Base-by-base conservation (phyloP, 2,797 vertebrate genomes). In the Melanotaenia nigrans region DNA sequence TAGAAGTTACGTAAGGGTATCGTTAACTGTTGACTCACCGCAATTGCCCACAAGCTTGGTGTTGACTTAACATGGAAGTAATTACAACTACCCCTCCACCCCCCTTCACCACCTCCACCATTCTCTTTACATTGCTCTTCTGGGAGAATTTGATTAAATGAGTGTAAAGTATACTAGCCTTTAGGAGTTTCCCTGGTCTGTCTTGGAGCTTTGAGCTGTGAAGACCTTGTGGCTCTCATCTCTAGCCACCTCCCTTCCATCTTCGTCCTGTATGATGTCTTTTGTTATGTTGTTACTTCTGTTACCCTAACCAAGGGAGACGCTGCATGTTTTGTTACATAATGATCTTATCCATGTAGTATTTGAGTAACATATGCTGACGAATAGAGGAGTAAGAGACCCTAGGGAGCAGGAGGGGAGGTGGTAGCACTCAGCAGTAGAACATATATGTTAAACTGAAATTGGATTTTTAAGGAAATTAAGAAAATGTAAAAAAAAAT, bases 51-150 rank as follows among this genome's bases (percentile, higher is more conserved):
- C 86, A 74, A 83, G 75, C 82, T 64, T 12, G 16, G 25, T 90
- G 87, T 91, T 92, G 83, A 90, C 89, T 89, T 87, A 92, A 91
- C 65, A 73, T 90, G 87, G 85, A 89, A 88, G 84, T 91, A 90
- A 92, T 92, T 90, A 89, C 83, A 82, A 85, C 75, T 68, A 28
- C 68, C 61, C 74, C 28, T 3, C 74, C 25, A 3, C 35, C 30
- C 30, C 68, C 55, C 68, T 54, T 38, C 36, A 38, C 80, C 59
- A 72, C n/a, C 59, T 38, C 71, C 28, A 49, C 56, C 54, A 22
- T 54, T 51, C 35, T 71, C 65, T 49, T 49, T 33, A 35, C 56
- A 76, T 65, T 13, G n/a, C 84, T 84, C 79, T 82, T 83, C 36
- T 74, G 68, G 69, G 75, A 86, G 82, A 85, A 45, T 78, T 85